Evolutionary conservation across 2,797 vertebrate species (phyloP).

Genomic region (Brachyrhaphis roseni): DNA sequence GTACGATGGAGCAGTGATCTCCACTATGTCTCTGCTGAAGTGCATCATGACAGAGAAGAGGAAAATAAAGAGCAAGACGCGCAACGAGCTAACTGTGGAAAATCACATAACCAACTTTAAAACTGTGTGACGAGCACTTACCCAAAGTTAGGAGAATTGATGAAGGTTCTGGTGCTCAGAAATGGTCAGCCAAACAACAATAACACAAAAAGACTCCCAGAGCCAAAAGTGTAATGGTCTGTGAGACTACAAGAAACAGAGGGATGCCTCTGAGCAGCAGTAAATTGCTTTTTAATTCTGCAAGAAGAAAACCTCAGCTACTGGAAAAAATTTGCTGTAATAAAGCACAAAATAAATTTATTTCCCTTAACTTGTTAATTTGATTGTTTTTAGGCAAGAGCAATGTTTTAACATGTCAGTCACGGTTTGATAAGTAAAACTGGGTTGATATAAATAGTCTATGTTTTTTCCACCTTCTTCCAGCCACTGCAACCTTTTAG

Average conservation of each 20-base stretch:
- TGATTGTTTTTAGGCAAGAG: not conserved
- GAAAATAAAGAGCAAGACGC: not conserved
- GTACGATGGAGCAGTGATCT: not conserved
- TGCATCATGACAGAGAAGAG: not conserved
- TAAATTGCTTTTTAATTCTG: not conserved
- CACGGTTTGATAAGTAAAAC: not conserved
- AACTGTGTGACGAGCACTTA: not conserved
- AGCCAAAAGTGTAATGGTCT: not conserved
- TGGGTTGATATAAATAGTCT: not conserved
- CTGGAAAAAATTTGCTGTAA: not conserved
- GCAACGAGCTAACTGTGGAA: not conserved
- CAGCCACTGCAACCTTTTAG: constrained; percentile 23
- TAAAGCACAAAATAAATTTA: not conserved
- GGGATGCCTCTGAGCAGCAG: not conserved
- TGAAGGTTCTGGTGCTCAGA: not conserved
- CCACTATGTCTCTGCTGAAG: not conserved
- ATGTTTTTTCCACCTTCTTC: not conserved
- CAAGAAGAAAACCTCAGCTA: not conserved
- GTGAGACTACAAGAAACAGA: not conserved
- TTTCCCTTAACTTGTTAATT: not conserved
- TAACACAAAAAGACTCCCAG: not conserved
- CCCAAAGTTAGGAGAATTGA: not conserved
- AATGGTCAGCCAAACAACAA: not conserved
- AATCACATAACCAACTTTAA: not conserved
- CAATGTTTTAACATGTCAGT: not conserved